A percentile compares a stretch with the other conserved stretches of the same genome.
Conservation (phyloP, 2,797 vertebrate genomes). For the Acanthornis magna region DNA sequence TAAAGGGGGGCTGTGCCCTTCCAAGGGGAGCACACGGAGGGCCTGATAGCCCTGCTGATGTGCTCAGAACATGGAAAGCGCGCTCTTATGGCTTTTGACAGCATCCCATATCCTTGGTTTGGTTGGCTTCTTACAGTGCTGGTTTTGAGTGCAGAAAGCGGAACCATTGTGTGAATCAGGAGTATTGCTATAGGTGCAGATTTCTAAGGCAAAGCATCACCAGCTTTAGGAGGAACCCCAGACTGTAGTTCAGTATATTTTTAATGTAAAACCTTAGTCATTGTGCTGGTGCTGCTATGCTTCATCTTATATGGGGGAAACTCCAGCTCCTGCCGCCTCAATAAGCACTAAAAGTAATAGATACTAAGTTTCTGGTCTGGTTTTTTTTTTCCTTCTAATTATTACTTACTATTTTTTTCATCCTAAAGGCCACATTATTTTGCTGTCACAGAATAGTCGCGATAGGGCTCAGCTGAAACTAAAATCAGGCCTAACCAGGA, state of each 20-base stretch:
- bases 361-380: not conserved
- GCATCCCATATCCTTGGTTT: not conserved
- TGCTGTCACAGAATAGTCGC: not conserved
- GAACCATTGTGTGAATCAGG: not conserved
- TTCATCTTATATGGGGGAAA: not conserved
- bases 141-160: not conserved
- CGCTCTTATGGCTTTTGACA: not conserved
- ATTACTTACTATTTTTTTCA: not conserved
- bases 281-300: not conserved
- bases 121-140: not conserved
- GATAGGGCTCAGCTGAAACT: not conserved
- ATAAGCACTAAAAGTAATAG: not conserved
- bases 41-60: not conserved
- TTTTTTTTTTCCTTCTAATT: not conserved
- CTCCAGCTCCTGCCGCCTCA: not conserved
- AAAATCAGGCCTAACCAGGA: not conserved
- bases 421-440: not conserved
- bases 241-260: not conserved
- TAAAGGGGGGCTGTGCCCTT: not conserved
- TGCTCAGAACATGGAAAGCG: not conserved
- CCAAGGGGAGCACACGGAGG: not conserved
- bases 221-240: not conserved
- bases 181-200: not conserved
- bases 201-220: not conserved
- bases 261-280: not conserved